Evolutionary conservation across 2,888 invertebrate species (phyloP).

Genomic region (Artemia sp.): DNA sequence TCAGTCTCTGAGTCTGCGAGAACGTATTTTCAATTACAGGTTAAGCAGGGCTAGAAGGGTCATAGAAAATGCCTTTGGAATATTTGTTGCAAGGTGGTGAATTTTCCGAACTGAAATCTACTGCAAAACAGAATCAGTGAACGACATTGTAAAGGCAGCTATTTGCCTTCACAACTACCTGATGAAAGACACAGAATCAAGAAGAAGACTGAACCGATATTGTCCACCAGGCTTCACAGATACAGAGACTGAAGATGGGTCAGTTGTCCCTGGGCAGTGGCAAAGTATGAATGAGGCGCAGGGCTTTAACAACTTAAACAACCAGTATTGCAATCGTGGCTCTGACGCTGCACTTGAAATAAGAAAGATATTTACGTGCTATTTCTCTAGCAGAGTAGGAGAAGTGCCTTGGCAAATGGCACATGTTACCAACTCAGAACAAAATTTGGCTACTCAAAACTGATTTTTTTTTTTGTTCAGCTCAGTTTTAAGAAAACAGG

Average conservation of each 20-base stretch:
- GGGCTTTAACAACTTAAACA: neutral
- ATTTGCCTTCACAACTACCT: neutral
- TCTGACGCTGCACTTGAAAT: neutral
- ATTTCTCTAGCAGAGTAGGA: neutral
- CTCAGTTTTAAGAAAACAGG: too few relatives aligned
- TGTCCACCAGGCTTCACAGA: neutral
- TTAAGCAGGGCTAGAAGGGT: neutral
- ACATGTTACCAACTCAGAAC: neutral
- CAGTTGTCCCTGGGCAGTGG: neutral
- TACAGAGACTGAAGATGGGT: neutral
- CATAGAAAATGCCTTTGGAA: neutral
- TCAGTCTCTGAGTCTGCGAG: neutral
- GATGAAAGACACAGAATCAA: neutral
- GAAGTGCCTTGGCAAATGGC: neutral
- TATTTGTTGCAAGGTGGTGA: neutral
- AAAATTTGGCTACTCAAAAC: neutral
- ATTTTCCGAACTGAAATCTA: neutral
- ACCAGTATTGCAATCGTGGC: neutral
- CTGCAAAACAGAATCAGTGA: neutral
- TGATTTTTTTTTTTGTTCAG: neutral
- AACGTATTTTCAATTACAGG: neutral
- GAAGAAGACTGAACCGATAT: neutral
- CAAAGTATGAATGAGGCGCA: neutral
- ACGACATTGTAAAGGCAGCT: conserved; percentile 1
- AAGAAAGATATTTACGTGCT: neutral